Base-by-base conservation (phyloP, 2,113 vertebrate genomes). In the Dipodomys ordii region DNA sequence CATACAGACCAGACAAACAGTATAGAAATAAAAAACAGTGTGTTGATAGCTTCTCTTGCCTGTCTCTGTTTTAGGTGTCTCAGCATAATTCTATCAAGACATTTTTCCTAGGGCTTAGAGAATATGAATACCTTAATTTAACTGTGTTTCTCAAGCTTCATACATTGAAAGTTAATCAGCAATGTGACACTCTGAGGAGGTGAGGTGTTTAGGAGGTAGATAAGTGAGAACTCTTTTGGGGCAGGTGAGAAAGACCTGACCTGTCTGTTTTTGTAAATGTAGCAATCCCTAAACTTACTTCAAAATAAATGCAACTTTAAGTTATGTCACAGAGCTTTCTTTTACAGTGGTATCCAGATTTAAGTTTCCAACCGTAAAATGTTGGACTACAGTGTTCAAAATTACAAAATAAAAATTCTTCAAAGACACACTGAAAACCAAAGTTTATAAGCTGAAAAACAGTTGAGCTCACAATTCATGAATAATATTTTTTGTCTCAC, bases 331-430 rank as follows among this genome's bases (percentile, higher is more conserved):
- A 73, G 81, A 39, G 35, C 53, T 96, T 76, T 94, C 10, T 94
- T 65, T 86, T 76, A 83, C 79, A 88, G 35, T 22, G 32, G 80
- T 67, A 89, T 25, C 8, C 8, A 64, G 18, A 3, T 57, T 88
- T 76, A 92, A 77, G 82, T 80, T 77, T 92, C 83, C 91, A 76
- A 91, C 32, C 72, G 72, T 73, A 88, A 93, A 27, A 62, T 67
- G 44, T 94, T 91, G 62, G 62, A 88, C 81, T 23, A 32, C 25
- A 71, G 32, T 83, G 83, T 79, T 85, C n/a, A 90, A 72, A 92
- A 83, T 90, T 94, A 53, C 62, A 96, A 94, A 96, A 87, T n/a
- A 27, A 18, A 27, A 92, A 77, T 94, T 94, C 83, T 96, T 96
- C 53, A 94, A 94, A 77, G n/a, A 67, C 81, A 94, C 44, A 72